phyloP scores from a whole-genome alignment of 2,797 vertebrate genomes.

The Coilia nasus region DNA sequence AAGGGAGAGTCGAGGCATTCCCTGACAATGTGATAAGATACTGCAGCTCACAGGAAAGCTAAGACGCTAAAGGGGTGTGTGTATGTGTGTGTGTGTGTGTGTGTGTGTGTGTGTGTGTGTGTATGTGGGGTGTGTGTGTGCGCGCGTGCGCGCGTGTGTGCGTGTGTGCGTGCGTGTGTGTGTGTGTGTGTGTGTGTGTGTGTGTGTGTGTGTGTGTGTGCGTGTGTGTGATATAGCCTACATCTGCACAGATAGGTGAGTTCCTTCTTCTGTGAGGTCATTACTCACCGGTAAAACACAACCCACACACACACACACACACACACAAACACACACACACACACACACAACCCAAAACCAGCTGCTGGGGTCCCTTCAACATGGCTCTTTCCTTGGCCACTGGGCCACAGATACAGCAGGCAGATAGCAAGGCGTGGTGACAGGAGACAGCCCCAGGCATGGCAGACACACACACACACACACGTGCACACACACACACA shows the following conservation, averaged over 20 bases:
- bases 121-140: too few relatives aligned
- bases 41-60: neutral
- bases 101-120: too few relatives aligned
- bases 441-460: constrained; percentile 31
- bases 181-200: too few relatives aligned
- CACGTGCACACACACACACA: too few relatives aligned
- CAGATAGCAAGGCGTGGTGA: constrained; percentile 14
- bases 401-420: neutral
- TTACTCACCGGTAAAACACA: neutral
- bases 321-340: neutral
- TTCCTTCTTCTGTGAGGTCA: neutral
- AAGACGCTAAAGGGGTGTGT: neutral
- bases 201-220: too few relatives aligned
- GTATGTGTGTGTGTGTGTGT: too few relatives aligned
- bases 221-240: too few relatives aligned
- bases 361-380: neutral
- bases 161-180: too few relatives aligned
- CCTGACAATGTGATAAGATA: neutral
- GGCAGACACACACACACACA: too few relatives aligned
- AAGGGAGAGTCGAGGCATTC: neutral
- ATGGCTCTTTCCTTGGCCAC: neutral
- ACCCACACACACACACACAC: neutral
- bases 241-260: neutral
- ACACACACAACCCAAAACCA: neutral
- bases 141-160: too few relatives aligned